Evolutionary conservation across 2,113 vertebrate species (phyloP), one percentile per base, ranked within the genome.

Genomic region (Climacteris rufus): DNA sequence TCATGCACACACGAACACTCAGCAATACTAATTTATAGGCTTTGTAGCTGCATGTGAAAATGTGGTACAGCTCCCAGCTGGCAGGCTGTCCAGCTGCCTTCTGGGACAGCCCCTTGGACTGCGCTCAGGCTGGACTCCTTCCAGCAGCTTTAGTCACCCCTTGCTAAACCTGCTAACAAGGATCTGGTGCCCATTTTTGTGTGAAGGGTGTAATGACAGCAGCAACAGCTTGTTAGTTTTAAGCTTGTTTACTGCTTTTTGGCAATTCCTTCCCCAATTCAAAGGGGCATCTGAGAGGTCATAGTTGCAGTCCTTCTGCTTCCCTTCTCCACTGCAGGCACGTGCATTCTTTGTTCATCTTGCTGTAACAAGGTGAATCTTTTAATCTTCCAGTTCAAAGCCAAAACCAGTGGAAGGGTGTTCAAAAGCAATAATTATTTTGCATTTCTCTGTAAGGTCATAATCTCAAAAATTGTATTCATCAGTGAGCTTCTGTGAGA

Each of bases 101-200:
- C 84, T 78, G 92, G 74, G 92, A 91, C 92, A 93, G 81, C 68
- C 85, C 63, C 64, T 92, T 93, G 94, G 89, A 49, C 50, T 25
- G 45, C 0, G 1, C 33, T 49, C 47, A 13, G 9, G 9, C 76
- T 96, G 91, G 80, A 85, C 39, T 90, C 35, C 76, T 77, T 89
- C 94, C 96, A 93, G 92, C 79, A 89, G 86, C 79, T 92, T 86
- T 61, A 93, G 63, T 84, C 92, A 91, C 69, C 88, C 66, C 54
- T 86, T 92, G 28, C 90, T 94, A 93, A 94, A 94, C 90, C 79
- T 90, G 71, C 83, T 96, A 88, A 94, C 24, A 15, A 93, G 90
- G 80, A 83, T 59, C 83, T 54, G 39, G 56, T 86, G 87, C 87
- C 87, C 74, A 15, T 87, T 72, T 92, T 66, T 42, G 25, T 63